Base-by-base conservation (phyloP, 2,797 vertebrate genomes). In the Decapterus maruadsi region DNA sequence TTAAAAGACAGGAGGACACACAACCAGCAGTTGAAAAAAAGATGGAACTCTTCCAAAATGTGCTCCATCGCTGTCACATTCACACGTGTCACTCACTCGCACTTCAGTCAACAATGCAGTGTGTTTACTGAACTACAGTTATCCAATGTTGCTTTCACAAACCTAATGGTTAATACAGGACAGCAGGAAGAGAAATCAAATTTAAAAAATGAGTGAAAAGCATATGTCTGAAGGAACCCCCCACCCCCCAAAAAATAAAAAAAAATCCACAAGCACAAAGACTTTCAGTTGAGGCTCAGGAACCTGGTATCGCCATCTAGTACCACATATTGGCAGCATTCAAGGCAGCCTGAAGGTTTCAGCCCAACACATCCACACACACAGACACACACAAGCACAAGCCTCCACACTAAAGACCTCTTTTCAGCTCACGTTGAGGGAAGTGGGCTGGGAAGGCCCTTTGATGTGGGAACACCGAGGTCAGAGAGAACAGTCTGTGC, bases 401-500 rank as follows among this genome's bases (percentile, higher is more conserved):
- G 80, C 91, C 86, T 89, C 76, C 86, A 62, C 86, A 91, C 91
- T 92, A 89, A 90, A 93, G 87, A 91, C 78, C 81, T 92, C 91
- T 89, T 90, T 93, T 91, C 89, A 92, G 92, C 90, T 90, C 8
- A 77, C 87, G 71, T 90, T 31, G 65, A 91, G 87, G 90, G 87
- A 95, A 94, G 90, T 93, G 90, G 91, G 93, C 89, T 87, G 91
- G 87, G 92, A 91, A 93, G 90, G 72, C 84, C 89, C 93, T 95
- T 95, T 93, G 92, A 95, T 95, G 93, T 94, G 89, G 92, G 86
- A 94, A 94, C 92, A 84, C 91, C 61, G 92, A 93, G 95, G 94
- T 95, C 95, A 95, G 93, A 78, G 87, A 84, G 86, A 93, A 90
- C 89, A 93, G 90, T 90, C 92, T 89, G 93, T 94, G 94, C 89